phyloP scores from a whole-genome alignment of 2,888 invertebrate genomes.

The Archips crataeganus region DNA sequence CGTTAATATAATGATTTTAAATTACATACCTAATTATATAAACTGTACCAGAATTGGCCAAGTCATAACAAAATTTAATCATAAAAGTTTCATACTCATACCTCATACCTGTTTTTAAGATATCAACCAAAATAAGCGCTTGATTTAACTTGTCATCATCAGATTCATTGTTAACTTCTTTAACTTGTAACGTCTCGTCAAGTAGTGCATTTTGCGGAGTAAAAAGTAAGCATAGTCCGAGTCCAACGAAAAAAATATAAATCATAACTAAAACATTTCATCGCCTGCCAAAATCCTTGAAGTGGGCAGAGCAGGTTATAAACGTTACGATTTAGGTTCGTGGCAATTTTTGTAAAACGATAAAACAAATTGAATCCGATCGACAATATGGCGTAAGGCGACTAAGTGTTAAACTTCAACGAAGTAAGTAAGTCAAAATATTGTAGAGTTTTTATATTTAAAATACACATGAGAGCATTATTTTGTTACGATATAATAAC shows the following conservation, averaged over 20 bases:
- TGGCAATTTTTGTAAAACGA: constrained; percentile 1
- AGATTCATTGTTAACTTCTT: constrained; percentile 22
- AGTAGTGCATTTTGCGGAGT: constrained; percentile 8
- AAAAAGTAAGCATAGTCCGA: constrained; percentile 3
- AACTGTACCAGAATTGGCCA: no score
- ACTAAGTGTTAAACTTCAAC: not conserved
- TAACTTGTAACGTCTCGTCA: not conserved
- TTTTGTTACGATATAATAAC: not conserved
- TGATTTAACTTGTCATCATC: constrained; percentile 57
- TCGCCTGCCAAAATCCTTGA: constrained; percentile 25
- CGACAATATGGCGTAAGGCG: not conserved
- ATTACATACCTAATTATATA: no score
- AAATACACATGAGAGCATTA: not conserved
- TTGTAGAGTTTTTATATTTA: not conserved
- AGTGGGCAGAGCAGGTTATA: not conserved
- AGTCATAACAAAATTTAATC: not conserved
- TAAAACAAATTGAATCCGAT: constrained; percentile 6
- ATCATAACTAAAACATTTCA: constrained; percentile 52
- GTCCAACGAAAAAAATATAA: constrained; percentile 22
- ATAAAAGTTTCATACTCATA: not conserved
- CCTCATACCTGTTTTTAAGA: constrained; percentile 59
- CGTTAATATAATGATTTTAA: no score
- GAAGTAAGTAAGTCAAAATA: not conserved
- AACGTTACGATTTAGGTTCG: constrained; percentile 5
- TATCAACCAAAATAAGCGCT: constrained; percentile 59